Evolutionary conservation across 2,888 invertebrate genomes (phyloP), one percentile per base, ranked within the genome.

Genomic region (Eretmocerus hayati): DNA sequence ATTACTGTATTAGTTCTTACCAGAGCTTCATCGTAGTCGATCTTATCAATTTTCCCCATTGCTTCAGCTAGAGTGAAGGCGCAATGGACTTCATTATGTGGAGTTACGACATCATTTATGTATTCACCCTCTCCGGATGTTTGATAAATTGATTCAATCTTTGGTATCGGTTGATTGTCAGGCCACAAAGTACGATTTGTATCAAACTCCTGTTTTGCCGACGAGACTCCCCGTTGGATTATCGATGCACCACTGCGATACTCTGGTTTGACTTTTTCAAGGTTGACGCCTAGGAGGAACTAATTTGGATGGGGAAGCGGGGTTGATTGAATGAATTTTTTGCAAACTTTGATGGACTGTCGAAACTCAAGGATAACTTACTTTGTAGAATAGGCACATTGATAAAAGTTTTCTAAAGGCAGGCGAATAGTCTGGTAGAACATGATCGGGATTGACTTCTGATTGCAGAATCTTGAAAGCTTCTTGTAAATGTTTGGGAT

Each of bases 311-410:
- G n/a, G n/a, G n/a, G n/a, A n/a, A n/a, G n/a, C n/a, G n/a, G n/a
- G n/a, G n/a, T n/a, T n/a, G n/a, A n/a, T n/a, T n/a, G n/a, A n/a
- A n/a, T n/a, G n/a, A n/a, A n/a, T n/a, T n/a, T n/a, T n/a, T n/a
- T n/a, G n/a, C n/a, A n/a, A n/a, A n/a, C n/a, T n/a, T n/a, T n/a
- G n/a, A n/a, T n/a, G n/a, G n/a, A n/a, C n/a, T n/a, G n/a, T n/a
- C n/a, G n/a, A n/a, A n/a, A n/a, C n/a, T n/a, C n/a, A n/a, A n/a
- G n/a, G n/a, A n/a, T n/a, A n/a, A n/a, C n/a, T 59, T 66, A 84
- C 87, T 78, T 90, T 91, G 67, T 90, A 92, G 62, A 91, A 83
- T n/a, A 92, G 72, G 5, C 83, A 78, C 47, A 84, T 74, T 0
- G 90, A 85, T 8, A 92, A 72, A 11, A 75, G 75, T 60, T 81